These are phyloP conservation scores for Lasioglossum vierecki DNA, from an alignment of 2,888 invertebrate species.

Conservation along the genomic window DNA sequence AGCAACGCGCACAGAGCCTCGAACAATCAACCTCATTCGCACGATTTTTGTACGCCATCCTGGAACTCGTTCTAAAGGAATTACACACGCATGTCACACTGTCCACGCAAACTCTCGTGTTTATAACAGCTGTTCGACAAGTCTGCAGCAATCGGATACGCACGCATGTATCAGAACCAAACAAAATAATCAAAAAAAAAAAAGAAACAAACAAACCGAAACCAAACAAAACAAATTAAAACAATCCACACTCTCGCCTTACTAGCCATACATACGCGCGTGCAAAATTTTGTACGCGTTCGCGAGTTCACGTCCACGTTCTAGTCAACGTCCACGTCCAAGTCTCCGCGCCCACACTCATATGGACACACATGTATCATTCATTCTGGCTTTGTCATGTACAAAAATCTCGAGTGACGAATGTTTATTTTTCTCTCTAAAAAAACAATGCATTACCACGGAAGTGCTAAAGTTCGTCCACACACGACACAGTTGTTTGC, in stretches of 20 bases:
- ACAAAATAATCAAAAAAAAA: background rate
- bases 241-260: background rate
- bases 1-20: background rate
- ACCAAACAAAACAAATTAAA: background rate
- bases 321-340: background rate
- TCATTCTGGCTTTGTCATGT: background rate
- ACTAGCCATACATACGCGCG: background rate
- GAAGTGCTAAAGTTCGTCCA: no score
- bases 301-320: background rate
- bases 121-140: background rate
- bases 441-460: background rate
- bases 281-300: background rate
- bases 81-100: background rate
- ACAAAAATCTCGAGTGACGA: background rate
- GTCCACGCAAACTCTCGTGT: background rate
- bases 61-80: background rate
- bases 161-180: slow-evolving; percentile 7
- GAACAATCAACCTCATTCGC: background rate
- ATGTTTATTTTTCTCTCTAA: background rate
- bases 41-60: background rate
- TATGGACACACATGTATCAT: background rate
- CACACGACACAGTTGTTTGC: background rate
- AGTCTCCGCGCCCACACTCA: background rate
- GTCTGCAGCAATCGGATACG: background rate
- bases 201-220: background rate